phyloP scores from a whole-genome alignment of 2,797 vertebrate species.

The Anas acuta region DNA sequence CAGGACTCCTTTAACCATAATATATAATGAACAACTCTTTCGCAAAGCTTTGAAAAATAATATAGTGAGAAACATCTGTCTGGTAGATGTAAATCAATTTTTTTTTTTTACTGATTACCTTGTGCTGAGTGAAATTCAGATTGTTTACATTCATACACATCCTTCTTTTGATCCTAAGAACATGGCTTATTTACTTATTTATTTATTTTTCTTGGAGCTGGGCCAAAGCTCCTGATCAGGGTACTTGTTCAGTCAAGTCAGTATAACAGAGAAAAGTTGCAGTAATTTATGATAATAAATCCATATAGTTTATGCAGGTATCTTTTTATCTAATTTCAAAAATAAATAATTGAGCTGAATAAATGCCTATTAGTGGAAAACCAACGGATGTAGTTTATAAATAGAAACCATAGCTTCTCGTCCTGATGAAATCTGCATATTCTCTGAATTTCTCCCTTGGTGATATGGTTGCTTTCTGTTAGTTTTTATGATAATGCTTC shows the following conservation, averaged over 20 bases:
- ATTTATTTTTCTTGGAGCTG: not conserved
- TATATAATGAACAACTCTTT: not conserved
- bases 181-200: not conserved
- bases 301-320: not conserved
- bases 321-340: conserved; percentile 1
- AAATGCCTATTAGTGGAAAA: not conserved
- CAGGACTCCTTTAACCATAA: not conserved
- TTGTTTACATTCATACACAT: not conserved
- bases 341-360: conserved; percentile 7
- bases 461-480: not conserved
- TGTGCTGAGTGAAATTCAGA: not conserved
- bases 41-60: not conserved
- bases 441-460: not conserved
- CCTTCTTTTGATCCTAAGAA: not conserved
- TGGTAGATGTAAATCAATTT: not conserved
- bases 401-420: not conserved
- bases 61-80: not conserved
- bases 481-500: not conserved
- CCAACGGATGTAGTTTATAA: not conserved
- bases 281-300: not conserved
- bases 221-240: not conserved
- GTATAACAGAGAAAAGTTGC: not conserved
- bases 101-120: not conserved
- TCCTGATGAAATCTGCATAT: not conserved
- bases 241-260: not conserved